These are phyloP conservation scores for Archocentrus centrarchus DNA, from an alignment of 2,113 vertebrate species.

Conservation along the genomic window DNA sequence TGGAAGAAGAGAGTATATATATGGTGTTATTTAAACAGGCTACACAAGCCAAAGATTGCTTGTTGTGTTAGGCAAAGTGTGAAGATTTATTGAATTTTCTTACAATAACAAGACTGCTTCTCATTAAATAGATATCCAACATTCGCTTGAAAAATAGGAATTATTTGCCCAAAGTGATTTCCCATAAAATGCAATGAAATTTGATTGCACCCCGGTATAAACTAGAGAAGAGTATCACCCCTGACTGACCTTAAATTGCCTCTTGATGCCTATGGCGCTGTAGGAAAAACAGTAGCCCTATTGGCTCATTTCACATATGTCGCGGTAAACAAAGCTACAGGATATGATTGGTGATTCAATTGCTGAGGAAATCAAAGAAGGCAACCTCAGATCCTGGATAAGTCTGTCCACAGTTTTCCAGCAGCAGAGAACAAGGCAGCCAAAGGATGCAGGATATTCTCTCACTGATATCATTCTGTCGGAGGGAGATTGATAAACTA, in stretches of 20 bases:
- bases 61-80: constrained; percentile 18
- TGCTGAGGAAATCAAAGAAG: constrained; percentile 28
- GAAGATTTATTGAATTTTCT: constrained; percentile 21
- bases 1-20: background rate
- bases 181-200: constrained; percentile 47
- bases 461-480: constrained; percentile 48
- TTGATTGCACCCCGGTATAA: constrained; percentile 54
- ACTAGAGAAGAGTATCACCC: constrained; percentile 61
- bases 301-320: constrained; percentile 59
- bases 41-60: constrained; percentile 6
- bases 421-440: background rate
- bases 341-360: constrained; percentile 47
- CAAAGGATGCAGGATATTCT: constrained; percentile 9
- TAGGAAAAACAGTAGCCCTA: constrained; percentile 35
- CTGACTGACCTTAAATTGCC: constrained; percentile 70
- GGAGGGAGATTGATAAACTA: constrained; percentile 60
- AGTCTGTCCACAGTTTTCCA: constrained; percentile 18
- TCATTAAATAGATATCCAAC: constrained; percentile 35
- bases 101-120: constrained; percentile 2
- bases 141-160: constrained; percentile 38
- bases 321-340: constrained; percentile 56
- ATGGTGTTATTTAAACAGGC: background rate
- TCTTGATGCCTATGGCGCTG: constrained; percentile 59
- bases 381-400: constrained; percentile 23
- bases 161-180: constrained; percentile 54